phyloP scores from a whole-genome alignment of 1,140 invertebrate genomes.

The Goniozus legneri region DNA sequence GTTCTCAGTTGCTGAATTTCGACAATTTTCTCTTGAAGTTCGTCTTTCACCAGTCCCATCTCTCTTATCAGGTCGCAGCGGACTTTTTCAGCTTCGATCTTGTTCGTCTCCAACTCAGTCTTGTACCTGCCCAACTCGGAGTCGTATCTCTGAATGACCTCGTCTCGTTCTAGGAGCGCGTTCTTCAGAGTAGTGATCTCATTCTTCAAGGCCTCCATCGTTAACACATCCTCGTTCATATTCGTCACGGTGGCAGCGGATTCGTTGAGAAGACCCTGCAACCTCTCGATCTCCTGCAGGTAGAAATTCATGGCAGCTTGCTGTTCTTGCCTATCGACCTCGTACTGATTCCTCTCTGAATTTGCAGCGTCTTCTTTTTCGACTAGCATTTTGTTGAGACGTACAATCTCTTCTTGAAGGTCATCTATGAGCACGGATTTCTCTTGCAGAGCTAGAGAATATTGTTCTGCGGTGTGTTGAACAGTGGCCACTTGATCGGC shows the following conservation, averaged over 20 bases:
- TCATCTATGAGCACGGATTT: background rate
- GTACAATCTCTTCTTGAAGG: conserved; percentile 12
- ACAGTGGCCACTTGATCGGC: background rate
- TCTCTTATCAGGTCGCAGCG: no score
- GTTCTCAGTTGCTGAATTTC: background rate
- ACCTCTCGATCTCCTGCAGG: conserved; percentile 17
- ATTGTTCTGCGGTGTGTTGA: background rate
- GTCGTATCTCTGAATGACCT: conserved; percentile 8
- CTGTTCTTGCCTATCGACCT: conserved; percentile 24
- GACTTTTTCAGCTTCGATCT: background rate
- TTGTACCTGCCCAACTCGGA: conserved; percentile 11
- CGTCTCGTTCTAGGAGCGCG: conserved; percentile 20
- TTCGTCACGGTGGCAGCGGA: conserved; percentile 7
- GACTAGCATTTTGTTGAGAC: conserved; percentile 20
- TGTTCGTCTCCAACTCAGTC: conserved; percentile 8
- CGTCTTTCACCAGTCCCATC: no score
- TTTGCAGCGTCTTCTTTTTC: conserved; percentile 19
- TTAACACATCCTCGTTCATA: conserved; percentile 15
- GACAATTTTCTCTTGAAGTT: background rate
- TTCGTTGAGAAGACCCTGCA: conserved; percentile 26
- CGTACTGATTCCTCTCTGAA: conserved; percentile 11
- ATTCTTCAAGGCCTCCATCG: conserved; percentile 35
- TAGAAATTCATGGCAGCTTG: conserved; percentile 24
- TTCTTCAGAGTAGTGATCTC: conserved; percentile 19
- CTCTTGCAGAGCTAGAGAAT: background rate